Evolutionary conservation across 1,140 invertebrate species (phyloP), one percentile per base, ranked within the genome.

Genomic region (Arctopsyche grandis): DNA sequence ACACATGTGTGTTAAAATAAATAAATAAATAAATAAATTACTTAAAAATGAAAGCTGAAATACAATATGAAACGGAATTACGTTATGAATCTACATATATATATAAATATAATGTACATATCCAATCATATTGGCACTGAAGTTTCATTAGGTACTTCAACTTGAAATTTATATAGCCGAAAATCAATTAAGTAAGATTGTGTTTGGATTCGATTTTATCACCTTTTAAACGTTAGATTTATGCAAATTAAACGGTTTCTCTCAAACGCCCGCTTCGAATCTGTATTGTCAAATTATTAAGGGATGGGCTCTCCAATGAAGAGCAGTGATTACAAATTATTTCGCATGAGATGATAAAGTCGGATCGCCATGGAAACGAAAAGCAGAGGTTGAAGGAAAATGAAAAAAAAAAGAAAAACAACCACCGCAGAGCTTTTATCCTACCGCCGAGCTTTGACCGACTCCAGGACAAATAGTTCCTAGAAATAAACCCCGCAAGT

Each of bases 401-500:
- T 5, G 16, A 16, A 19, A 21, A 21, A 60, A 21, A 21, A 19
- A 19, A 14, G 52, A 60, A 38, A 38, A 38, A 4, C 7, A 1
- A 38, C 29, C 29, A 7, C 29, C 29, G 7, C 21, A 9, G 56
- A 60, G 56, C 56, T 21, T 60, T 60, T 60, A 60, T 60, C 56
- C 56, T 1, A 60, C 56, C 56, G 29, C 29, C 56, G 56, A 60
- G 56, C 56, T 60, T 60, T 60, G 56, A 60, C 56, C 56, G 56
- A 60, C 56, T 60, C 29, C 56, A 60, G 16, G 19, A 60, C 56
- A 60, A 60, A 60, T 60, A 60, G n/a, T 60, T 21, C 16, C 56
- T 19, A 60, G 9, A 60, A 60, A 60, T 60, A 60, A 56, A 5
- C 21, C 9, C 29, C 7, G 29, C 7, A 7, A 38, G 29, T 60